Evolutionary conservation across 1,140 invertebrate species (phyloP).

Genomic region (Drosophila ogumai): DNA sequence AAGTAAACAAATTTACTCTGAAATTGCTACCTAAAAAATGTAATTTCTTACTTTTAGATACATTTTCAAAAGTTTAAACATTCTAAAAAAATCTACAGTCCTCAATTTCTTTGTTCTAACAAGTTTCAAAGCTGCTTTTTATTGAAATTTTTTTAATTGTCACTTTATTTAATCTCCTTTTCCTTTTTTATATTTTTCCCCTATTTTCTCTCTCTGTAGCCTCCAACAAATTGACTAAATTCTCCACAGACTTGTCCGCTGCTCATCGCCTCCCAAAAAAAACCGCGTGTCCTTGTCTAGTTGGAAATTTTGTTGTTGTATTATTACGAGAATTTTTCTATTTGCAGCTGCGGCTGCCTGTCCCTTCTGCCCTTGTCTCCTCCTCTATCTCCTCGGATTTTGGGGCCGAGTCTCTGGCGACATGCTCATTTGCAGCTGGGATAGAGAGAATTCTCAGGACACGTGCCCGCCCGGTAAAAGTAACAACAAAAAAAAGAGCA

Average conservation of each 20-base stretch:
- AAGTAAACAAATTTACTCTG: too few relatives aligned
- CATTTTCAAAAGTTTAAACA: too few relatives aligned
- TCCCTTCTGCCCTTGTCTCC: background rate
- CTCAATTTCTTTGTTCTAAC: too few relatives aligned
- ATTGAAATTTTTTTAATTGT: too few relatives aligned
- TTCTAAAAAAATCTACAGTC: too few relatives aligned
- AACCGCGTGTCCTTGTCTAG: slow-evolving; percentile 53
- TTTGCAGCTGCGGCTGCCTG: slow-evolving; percentile 52
- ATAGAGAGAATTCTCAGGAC: slow-evolving; percentile 41
- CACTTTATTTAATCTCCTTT: background rate
- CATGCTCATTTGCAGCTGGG: slow-evolving; percentile 77
- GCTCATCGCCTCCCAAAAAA: slow-evolving; percentile 13
- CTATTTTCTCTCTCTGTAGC: slow-evolving; percentile 12
- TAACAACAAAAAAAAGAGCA: background rate
- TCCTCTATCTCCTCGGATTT: slow-evolving; percentile 11
- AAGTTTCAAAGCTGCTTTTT: too few relatives aligned
- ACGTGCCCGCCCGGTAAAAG: slow-evolving; percentile 42
- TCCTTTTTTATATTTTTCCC: background rate
- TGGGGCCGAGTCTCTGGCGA: slow-evolving; percentile 54
- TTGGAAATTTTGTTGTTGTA: slow-evolving; percentile 53
- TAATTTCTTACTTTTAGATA: too few relatives aligned
- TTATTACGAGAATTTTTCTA: slow-evolving; percentile 67
- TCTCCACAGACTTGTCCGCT: slow-evolving; percentile 52
- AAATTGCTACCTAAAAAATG: too few relatives aligned
- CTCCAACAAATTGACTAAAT: slow-evolving; percentile 67